Evolutionary conservation across 2,113 vertebrate species (phyloP), one percentile per base, ranked within the genome.

Genomic region (Ammodytes marinus): DNA sequence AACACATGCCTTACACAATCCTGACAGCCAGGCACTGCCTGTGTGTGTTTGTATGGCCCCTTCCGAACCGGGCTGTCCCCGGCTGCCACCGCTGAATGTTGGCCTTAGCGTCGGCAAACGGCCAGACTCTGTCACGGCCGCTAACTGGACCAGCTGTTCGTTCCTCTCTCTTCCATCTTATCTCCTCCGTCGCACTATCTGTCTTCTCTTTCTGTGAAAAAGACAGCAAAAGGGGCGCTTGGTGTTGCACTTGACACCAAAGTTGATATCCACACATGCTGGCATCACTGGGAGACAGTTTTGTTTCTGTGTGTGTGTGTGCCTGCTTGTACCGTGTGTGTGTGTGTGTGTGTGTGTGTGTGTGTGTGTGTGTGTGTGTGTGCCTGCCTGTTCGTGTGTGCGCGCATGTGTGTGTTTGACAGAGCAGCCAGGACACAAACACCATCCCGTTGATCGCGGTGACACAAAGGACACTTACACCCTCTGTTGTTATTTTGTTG

Each of bases 121-220:
- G 78, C 89, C 89, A 85, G 73, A 11, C 66, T 79, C 73, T 83
- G 85, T 84, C 86, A 82, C 81, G 49, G 78, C 76, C 45, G 8
- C 83, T 53, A 74, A 89, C 79, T 63, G 79, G 68, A 90, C 79
- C 86, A 88, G 87, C 90, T 89, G 91, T 80, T 90, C 80, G 76
- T 71, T 71, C 75, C 79, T 66, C 77, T 74, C 74, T 65, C 83
- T 67, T 66, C 72, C 69, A 39, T 87, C 77, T 88, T 83, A 86
- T 85, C 86, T 88, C 47, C 52, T 68, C 67, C 11, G 49, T 86
- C 83, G 55, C 73, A 80, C 74, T 47, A 61, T 86, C 78, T 65
- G 75, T 89, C 77, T 52, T 76, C 70, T 27, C 69, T 89, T 74
- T 57, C 49, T 73, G 72, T 72, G 69, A 79, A 67, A 77, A 72